Conservation (phyloP, 2,113 vertebrate species). For the Festucalex cinctus region DNA sequence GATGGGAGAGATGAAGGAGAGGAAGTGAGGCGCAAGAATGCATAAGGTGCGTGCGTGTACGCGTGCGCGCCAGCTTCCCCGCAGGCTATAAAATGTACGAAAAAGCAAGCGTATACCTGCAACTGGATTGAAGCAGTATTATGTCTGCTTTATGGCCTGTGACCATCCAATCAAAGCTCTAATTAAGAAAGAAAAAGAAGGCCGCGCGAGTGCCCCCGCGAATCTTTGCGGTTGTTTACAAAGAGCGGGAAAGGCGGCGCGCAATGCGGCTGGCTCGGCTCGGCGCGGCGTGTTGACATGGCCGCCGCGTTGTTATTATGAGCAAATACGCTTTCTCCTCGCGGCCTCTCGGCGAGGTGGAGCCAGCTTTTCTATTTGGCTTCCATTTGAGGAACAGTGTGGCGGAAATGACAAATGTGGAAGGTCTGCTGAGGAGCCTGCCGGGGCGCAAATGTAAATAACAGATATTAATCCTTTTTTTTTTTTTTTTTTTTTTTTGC, state of each 20-base stretch:
- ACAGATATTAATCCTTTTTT: conserved; percentile 72
- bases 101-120: conserved; percentile 37
- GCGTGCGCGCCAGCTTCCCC: conserved; percentile 41
- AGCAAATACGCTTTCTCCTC: conserved; percentile 41
- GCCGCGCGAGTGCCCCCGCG: conserved; percentile 4
- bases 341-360: conserved; percentile 20
- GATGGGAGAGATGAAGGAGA: conserved; percentile 25
- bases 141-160: conserved; percentile 64
- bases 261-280: conserved; percentile 24
- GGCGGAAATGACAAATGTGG: conserved; percentile 67
- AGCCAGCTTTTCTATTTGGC: conserved; percentile 61
- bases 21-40: conserved; percentile 49
- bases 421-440: conserved; percentile 56
- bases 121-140: conserved; percentile 51
- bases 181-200: conserved; percentile 43
- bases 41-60: conserved; percentile 32
- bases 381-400: conserved; percentile 68
- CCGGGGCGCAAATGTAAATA: conserved; percentile 70
- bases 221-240: conserved; percentile 51
- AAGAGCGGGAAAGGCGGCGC: conserved; percentile 41
- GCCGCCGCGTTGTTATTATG: conserved; percentile 47
- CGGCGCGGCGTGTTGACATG: conserved; percentile 43
- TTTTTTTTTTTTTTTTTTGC: conserved; percentile 55
- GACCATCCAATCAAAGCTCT: conserved; percentile 61
- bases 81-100: conserved; percentile 51